These are phyloP conservation scores for Hypomecis atomaria DNA, from an alignment of 2,888 invertebrate species.

Conservation along the genomic window DNA sequence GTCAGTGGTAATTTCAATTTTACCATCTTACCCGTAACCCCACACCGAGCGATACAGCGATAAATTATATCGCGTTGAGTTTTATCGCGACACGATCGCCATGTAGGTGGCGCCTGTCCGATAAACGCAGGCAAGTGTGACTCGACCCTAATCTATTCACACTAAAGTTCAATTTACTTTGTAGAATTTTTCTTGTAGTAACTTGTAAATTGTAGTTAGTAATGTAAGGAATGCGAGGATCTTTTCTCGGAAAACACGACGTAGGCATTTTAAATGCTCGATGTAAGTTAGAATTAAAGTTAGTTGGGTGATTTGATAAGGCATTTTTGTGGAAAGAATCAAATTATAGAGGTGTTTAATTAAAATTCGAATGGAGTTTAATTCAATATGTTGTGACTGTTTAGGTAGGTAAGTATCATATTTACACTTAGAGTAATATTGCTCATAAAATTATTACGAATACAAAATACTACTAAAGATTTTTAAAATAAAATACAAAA, in stretches of 20 bases:
- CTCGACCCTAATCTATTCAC: constrained; percentile 5
- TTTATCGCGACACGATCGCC: constrained; percentile 40
- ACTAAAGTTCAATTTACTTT: constrained; percentile 22
- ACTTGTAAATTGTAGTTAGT: constrained; percentile 21
- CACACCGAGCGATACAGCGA: constrained; percentile 56
- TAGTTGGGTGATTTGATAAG: constrained; percentile 20
- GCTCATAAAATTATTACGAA: too few species aligned
- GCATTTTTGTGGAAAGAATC: constrained; percentile 7
- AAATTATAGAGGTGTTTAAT: background rate
- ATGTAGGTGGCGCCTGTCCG: constrained; percentile 37
- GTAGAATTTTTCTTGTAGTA: constrained; percentile 21
- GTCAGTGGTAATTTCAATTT: constrained; percentile 57
- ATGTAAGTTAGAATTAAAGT: constrained; percentile 22
- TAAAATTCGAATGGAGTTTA: background rate
- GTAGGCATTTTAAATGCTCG: constrained; percentile 34
- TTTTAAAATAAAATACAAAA: too few species aligned
- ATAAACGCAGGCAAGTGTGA: constrained; percentile 3
- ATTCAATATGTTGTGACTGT: background rate
- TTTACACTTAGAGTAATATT: too few species aligned
- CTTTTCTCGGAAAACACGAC: constrained; percentile 34
- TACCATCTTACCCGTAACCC: constrained; percentile 54
- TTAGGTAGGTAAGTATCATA: too few species aligned
- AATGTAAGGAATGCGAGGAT: constrained; percentile 21
- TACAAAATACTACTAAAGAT: too few species aligned
- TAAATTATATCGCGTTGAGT: constrained; percentile 53